These are phyloP conservation scores for Charina bottae DNA, from an alignment of 2,113 vertebrate genomes.

Conservation along the genomic window DNA sequence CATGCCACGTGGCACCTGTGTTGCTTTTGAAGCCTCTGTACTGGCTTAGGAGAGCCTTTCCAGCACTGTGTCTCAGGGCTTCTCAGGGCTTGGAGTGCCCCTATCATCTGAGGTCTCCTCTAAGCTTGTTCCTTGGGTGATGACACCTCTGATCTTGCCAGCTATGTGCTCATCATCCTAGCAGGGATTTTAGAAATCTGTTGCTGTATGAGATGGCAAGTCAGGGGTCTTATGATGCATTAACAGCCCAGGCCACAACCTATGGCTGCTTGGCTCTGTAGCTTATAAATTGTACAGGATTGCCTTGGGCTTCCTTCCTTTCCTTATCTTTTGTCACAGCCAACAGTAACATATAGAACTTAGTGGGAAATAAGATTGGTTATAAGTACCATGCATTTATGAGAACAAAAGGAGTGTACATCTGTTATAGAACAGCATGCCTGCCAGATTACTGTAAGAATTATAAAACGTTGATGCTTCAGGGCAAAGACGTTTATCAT, in stretches of 20 bases:
- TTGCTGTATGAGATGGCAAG: background rate
- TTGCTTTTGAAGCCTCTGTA: background rate
- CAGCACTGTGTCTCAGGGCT: background rate
- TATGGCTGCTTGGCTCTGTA: background rate
- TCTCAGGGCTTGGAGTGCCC: background rate
- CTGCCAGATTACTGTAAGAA: slow-evolving; percentile 19
- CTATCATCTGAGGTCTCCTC: background rate
- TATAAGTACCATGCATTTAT: background rate
- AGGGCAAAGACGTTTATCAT: slow-evolving; percentile 22
- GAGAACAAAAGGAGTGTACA: slow-evolving; percentile 2
- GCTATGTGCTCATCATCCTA: background rate
- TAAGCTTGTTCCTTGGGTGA: background rate
- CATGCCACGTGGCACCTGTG: background rate
- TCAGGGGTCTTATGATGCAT: background rate
- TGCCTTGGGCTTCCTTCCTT: background rate
- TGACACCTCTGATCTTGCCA: background rate
- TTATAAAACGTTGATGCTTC: background rate
- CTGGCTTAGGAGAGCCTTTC: background rate
- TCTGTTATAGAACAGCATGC: background rate
- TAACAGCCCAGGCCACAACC: background rate
- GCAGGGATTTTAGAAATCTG: background rate
- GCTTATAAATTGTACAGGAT: background rate
- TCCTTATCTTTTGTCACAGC: background rate
- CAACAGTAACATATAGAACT: slow-evolving; percentile 16
- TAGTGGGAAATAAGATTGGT: background rate